A percentile compares a stretch with the other conserved stretches of the same genome.
These are phyloP conservation scores for Pinna nobilis DNA, from an alignment of 1,140 invertebrate species.

Conservation along the genomic window DNA sequence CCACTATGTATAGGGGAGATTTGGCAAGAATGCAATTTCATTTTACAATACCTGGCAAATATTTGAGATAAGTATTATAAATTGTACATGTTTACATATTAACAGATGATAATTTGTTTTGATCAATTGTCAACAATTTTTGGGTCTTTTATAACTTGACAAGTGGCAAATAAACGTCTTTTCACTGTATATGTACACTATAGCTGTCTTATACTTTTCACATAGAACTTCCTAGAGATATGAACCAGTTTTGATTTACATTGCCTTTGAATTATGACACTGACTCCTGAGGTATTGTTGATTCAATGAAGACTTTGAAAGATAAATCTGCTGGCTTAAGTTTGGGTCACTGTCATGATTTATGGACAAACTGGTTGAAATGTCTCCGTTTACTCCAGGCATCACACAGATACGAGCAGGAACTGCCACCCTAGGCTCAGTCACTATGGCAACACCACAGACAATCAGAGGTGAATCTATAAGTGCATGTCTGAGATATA, in stretches of 20 bases:
- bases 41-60: no score
- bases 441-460: constrained; percentile 54
- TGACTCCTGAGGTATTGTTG: neutral
- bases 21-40: no score
- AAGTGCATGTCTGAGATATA: constrained; percentile 3
- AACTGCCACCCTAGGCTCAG: constrained; percentile 12
- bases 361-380: no score
- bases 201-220: no score
- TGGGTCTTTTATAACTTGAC: no score
- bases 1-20: no score
- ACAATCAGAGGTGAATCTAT: constrained; percentile 63
- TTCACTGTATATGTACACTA: no score
- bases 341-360: neutral
- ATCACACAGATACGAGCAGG: constrained; percentile 53
- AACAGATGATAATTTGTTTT: no score
- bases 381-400: constrained; percentile 46
- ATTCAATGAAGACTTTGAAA: neutral
- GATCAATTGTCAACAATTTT: no score
- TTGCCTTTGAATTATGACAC: neutral
- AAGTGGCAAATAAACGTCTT: no score
- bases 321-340: neutral
- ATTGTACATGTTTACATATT: no score
- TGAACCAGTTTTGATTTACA: neutral
- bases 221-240: neutral
- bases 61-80: no score